Evolutionary conservation across 1,140 invertebrate genomes (phyloP), one percentile per base, ranked within the genome.

Genomic region (Ceratosolen solmsi): DNA sequence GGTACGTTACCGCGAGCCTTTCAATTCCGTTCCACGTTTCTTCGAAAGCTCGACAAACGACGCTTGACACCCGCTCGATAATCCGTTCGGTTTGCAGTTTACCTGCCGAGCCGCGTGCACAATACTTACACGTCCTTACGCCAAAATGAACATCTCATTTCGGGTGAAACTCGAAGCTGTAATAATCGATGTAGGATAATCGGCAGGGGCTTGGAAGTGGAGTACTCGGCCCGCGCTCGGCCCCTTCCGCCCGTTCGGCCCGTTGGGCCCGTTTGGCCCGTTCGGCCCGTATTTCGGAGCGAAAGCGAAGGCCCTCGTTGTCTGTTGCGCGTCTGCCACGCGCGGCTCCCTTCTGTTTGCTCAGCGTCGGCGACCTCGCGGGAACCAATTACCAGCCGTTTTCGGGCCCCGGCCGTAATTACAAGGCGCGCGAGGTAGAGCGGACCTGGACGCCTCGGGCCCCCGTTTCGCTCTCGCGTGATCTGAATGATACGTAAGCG

Each of bases 361-460:
- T 60, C 70, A 63, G 22, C 36, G 38, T 41, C 7, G 38, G 38
- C 38, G 75, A 65, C 46, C 74, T 63, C 56, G 79, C 70, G 70
- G 36, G 56, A 25, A 38, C 54, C 33, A 73, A 80, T 80, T 80
- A 73, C 79, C 65, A 41, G 15, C 68, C 25, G 49, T 30, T 20
- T 73, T 73, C 56, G 79, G 38, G 60, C 5, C 49, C 72, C 54
- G 46, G 22, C 33, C 51, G 60, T 72, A 58, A 75, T 79, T 70
- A 76, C 36, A 80, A 41, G 79, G 70, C 65, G 25, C 80, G 56
- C 86, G 88, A 68, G 15, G 25, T 4, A 54, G 0, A 15, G 17
- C 33, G 15, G 22, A 38, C 63, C 33, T 33, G 30, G 27, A 15
- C n/a, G 30, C 30, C 30, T 20, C 15, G 30, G 60, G 15, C 27